These are phyloP conservation scores for Trichopria drosophilae DNA, from an alignment of 2,888 invertebrate species.

Conservation along the genomic window DNA sequence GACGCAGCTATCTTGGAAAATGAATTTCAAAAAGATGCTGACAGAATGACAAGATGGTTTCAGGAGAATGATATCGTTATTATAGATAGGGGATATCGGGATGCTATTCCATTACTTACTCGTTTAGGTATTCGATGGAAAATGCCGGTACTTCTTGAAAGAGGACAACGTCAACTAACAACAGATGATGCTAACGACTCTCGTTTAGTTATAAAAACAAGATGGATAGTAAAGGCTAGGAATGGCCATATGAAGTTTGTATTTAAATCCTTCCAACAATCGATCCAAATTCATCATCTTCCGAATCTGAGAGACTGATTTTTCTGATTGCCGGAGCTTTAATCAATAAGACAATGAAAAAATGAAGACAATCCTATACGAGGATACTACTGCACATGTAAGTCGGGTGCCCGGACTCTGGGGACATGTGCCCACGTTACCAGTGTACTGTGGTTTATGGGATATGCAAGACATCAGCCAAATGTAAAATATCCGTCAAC, in stretches of 20 bases:
- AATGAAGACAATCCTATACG: no score
- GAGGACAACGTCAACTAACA: constrained; percentile 16
- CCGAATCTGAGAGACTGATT: no score
- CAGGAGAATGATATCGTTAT: constrained; percentile 21
- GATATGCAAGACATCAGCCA: no score
- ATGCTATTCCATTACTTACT: constrained; percentile 14
- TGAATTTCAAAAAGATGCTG: constrained; percentile 15
- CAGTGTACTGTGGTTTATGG: no score
- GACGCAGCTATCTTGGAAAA: constrained; percentile 19
- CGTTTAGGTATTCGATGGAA: constrained; percentile 16
- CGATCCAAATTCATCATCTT: constrained; percentile 15
- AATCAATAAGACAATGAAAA: no score
- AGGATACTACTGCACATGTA: no score
- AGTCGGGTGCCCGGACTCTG: no score
- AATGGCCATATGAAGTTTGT: constrained; percentile 22
- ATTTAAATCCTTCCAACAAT: constrained; percentile 22
- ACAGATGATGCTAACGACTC: constrained; percentile 26
- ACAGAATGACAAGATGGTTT: constrained; percentile 20
- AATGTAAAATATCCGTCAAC: no score
- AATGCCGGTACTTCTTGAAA: constrained; percentile 24
- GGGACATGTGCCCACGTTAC: no score
- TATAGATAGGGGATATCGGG: constrained; percentile 26
- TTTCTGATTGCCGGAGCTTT: no score
- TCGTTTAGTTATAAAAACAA: constrained; percentile 18
- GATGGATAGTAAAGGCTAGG: constrained; percentile 26